These are phyloP conservation scores for Pherbina coryleti DNA, from an alignment of 2,888 invertebrate species.

Conservation along the genomic window DNA sequence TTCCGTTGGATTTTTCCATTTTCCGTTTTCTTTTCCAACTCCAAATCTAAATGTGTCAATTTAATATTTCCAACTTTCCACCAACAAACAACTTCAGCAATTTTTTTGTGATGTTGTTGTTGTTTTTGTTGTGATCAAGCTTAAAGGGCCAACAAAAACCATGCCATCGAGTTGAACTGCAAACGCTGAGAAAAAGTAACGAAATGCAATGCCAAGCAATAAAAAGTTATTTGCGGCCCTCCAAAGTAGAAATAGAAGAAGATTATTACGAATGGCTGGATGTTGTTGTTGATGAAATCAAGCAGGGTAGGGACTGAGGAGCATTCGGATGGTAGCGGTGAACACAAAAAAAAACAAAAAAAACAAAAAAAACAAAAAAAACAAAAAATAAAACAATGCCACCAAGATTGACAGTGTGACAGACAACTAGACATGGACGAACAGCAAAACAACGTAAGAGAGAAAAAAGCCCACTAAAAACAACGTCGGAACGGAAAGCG, in stretches of 20 bases:
- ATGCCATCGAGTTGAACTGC: constrained; percentile 1
- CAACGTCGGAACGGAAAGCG: constrained; percentile 34
- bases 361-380: no score
- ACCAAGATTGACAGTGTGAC: constrained; percentile 62
- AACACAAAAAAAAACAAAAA: constrained; percentile 10
- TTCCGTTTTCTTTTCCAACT: constrained; percentile 38
- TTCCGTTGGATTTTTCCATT: constrained; percentile 8
- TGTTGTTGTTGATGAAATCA: background rate
- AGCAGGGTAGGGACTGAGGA: background rate
- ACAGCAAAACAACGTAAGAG: constrained; percentile 38
- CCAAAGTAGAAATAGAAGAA: background rate
- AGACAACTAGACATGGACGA: constrained; percentile 43
- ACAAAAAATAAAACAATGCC: constrained; percentile 56
- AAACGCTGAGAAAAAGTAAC: background rate
- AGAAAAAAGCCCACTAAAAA: constrained; percentile 51
- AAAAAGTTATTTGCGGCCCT: constrained; percentile 33
- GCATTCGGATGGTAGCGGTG: no score
- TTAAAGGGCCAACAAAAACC: constrained; percentile 37
- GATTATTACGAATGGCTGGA: background rate
- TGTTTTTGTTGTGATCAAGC: constrained; percentile 36
- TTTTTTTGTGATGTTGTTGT: constrained; percentile 21
- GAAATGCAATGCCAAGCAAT: constrained; percentile 26
- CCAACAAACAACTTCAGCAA: constrained; percentile 1
- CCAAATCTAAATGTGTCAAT: constrained; percentile 47
- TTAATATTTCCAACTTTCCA: constrained; percentile 45